Conservation (phyloP, 2,113 vertebrate species). For the Silurus asotus region DNA sequence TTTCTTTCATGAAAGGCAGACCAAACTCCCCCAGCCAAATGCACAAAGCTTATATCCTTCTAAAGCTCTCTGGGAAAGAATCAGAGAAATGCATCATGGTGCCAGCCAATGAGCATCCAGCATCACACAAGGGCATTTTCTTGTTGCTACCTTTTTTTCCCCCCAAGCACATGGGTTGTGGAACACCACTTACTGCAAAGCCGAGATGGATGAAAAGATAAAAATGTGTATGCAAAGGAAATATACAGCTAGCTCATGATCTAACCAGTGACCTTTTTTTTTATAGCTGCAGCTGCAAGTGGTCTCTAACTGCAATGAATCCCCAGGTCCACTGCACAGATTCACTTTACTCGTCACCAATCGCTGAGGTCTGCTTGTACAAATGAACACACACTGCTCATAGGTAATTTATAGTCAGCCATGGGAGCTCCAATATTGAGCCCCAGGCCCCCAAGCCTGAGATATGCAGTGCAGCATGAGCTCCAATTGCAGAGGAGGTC, state of each 20-base stretch:
- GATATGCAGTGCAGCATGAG: slow-evolving; percentile 43
- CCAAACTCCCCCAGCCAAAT: slow-evolving; percentile 36
- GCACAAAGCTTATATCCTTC: slow-evolving; percentile 31
- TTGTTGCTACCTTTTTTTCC: slow-evolving; percentile 34
- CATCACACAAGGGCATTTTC: slow-evolving; percentile 37
- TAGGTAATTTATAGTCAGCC: slow-evolving; percentile 45
- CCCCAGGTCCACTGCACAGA: slow-evolving; percentile 28
- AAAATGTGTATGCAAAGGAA: slow-evolving; percentile 23
- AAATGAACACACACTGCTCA: slow-evolving; percentile 42
- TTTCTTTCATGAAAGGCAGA: slow-evolving; percentile 31
- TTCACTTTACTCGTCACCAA: slow-evolving; percentile 48
- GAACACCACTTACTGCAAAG: slow-evolving; percentile 28
- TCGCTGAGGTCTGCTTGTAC: slow-evolving; percentile 36
- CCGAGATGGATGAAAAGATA: slow-evolving; percentile 27
- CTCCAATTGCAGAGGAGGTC: slow-evolving; percentile 7
- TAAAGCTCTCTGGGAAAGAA: slow-evolving; percentile 36
- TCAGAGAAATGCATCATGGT: slow-evolving; percentile 41
- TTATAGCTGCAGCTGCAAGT: slow-evolving; percentile 10
- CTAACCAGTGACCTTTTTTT: slow-evolving; percentile 12
- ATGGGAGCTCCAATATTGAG: slow-evolving; percentile 33
- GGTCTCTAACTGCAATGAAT: slow-evolving; percentile 37
- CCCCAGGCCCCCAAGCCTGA: slow-evolving; percentile 24
- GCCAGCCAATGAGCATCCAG: slow-evolving; percentile 46
- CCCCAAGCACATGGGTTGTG: neutral
- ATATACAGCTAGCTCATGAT: slow-evolving; percentile 10